phyloP scores from a whole-genome alignment of 2,113 vertebrate species.

The Psittacus erithacus region DNA sequence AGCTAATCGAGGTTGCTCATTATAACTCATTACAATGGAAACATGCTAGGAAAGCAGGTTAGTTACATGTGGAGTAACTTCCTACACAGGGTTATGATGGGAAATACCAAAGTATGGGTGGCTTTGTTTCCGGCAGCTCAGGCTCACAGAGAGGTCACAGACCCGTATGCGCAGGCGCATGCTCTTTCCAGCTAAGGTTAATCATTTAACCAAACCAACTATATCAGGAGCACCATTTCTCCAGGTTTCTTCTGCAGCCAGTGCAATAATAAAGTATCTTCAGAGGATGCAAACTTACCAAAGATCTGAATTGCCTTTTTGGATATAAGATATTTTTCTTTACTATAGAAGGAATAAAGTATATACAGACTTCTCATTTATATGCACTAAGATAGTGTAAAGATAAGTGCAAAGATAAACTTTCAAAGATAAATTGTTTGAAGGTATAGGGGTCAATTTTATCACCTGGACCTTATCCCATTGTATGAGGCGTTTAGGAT shows the following conservation, averaged over 20 bases:
- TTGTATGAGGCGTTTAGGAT: neutral
- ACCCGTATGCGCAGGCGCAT: neutral
- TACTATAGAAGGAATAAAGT: neutral
- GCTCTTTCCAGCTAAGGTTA: neutral
- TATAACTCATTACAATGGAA: neutral
- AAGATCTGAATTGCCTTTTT: neutral
- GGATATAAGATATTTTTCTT: neutral
- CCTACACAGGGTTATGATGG: neutral
- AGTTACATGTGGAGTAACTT: neutral
- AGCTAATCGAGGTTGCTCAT: neutral
- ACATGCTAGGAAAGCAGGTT: neutral
- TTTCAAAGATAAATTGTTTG: neutral
- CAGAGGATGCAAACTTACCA: neutral
- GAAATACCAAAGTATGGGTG: neutral
- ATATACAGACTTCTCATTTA: neutral
- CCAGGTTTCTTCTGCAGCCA: neutral
- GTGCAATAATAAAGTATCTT: neutral
- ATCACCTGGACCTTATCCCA: neutral
- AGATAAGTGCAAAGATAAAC: neutral
- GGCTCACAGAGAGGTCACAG: neutral
- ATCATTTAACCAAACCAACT: neutral
- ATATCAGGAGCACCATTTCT: neutral
- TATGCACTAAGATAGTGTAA: neutral
- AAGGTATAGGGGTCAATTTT: neutral
- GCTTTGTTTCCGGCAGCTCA: neutral